These are phyloP conservation scores for Morone chrysops DNA, from an alignment of 2,113 vertebrate species.

Conservation along the genomic window DNA sequence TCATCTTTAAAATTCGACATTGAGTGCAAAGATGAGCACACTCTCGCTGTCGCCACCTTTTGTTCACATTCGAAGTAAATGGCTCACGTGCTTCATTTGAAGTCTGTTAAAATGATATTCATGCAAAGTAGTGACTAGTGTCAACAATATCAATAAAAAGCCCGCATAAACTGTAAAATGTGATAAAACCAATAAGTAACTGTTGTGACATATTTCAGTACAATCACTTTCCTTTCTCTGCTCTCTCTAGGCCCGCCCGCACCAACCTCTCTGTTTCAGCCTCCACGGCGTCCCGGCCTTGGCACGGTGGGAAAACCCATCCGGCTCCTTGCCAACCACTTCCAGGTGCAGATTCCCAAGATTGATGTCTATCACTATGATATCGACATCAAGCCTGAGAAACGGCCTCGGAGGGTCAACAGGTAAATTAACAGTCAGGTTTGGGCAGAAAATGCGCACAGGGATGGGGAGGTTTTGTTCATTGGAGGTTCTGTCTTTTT, in stretches of 20 bases:
- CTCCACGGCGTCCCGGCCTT: slow-evolving; percentile 95
- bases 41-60: neutral
- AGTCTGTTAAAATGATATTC: neutral
- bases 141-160: neutral
- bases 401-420: slow-evolving; percentile 97
- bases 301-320: slow-evolving; percentile 99
- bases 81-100: neutral
- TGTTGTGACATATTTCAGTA: neutral
- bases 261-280: slow-evolving; percentile 94
- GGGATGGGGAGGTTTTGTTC: neutral
- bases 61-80: slow-evolving; percentile 8
- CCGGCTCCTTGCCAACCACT: slow-evolving; percentile 97
- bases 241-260: slow-evolving; percentile 88
- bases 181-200: neutral
- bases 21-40: slow-evolving; percentile 4
- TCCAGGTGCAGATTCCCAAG: slow-evolving; percentile 99
- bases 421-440: slow-evolving; percentile 82
- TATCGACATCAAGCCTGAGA: slow-evolving; percentile 99
- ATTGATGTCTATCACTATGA: slow-evolving; percentile 99
- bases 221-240: neutral
- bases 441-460: neutral
- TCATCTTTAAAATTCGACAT: slow-evolving; percentile 5
- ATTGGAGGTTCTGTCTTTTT: neutral
- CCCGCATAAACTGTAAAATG: neutral
- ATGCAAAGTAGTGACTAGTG: neutral